Evolutionary conservation across 2,797 vertebrate species (phyloP), one percentile per base, ranked within the genome.

Genomic region (Oryzias dopingdopingensis): DNA sequence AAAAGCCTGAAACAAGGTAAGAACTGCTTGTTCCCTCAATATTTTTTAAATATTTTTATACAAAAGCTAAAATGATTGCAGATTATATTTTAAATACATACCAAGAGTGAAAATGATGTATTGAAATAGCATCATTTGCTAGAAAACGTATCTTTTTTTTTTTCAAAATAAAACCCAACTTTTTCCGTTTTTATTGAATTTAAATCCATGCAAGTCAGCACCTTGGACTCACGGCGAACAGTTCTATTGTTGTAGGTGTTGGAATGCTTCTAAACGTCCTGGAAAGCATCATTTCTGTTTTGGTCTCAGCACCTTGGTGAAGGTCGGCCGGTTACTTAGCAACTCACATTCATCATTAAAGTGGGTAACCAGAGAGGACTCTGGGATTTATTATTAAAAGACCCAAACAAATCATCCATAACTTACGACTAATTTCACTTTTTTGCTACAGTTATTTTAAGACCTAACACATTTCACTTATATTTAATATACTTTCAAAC

Each of bases 331-430:
- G 85, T 90, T 86, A 72, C 89, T 76, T 88, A 86, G 89, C 81
- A 89, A 92, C 50, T 77, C 84, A 90, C 88, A 92, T 92, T 85
- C 83, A 91, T 88, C 82, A 87, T 92, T 88, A 86, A 92, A 84
- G 81, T 24, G 70, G 45, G 90, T 79, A 92, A 92, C 67, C 14
- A 62, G 86, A 93, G 87, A 80, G 29, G 76, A 69, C 52, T 53
- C 57, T 71, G 49, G 76, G 73, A 91, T 89, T 89, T 86, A 79
- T 81, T 77, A 53, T 49, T 51, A 64, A 80, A 37, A 37, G 32
- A 37, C 32, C 32, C 32, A 13, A 13, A 37, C 32, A 37, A 37
- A 37, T 13, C 32, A 13, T 12, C 32, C 32, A 37, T 10, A 37
- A 37, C 32, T 37, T 37, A 12, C 10, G 10, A 37, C 32, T 37